Evolutionary conservation across 2,797 vertebrate genomes (phyloP).

Genomic region (Ambastaia sidthimunki): DNA sequence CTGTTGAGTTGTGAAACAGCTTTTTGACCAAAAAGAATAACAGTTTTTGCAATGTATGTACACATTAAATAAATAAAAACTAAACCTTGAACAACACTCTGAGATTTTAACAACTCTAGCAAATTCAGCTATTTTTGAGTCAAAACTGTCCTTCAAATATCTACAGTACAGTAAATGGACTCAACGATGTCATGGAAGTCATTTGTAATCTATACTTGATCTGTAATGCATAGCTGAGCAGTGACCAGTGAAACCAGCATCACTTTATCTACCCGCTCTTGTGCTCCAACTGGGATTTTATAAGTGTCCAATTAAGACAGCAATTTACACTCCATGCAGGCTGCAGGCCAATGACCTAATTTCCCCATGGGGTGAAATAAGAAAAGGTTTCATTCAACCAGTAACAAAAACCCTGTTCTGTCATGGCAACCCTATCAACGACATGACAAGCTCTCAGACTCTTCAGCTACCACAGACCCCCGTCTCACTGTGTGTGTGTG

Average conservation of each 20-base stretch:
- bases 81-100: no score
- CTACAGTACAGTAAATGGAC: not conserved
- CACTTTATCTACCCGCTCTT: slow-evolving; percentile 17
- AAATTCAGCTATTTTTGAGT: not conserved
- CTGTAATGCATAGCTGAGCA: not conserved
- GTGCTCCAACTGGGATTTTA: slow-evolving; percentile 68
- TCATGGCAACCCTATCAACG: slow-evolving; percentile 72
- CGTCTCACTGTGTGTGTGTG: not conserved
- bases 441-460: slow-evolving; percentile 68
- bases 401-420: slow-evolving; percentile 69
- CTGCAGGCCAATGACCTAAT: slow-evolving; percentile 78
- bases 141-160: not conserved
- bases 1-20: no score
- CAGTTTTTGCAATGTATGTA: not conserved
- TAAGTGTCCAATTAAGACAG: slow-evolving; percentile 78
- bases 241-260: slow-evolving; percentile 28
- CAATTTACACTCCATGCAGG: slow-evolving; percentile 74
- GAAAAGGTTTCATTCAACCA: slow-evolving; percentile 63
- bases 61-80: no score
- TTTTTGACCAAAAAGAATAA: no score
- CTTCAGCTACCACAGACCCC: slow-evolving; percentile 59
- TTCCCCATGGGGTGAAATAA: slow-evolving; percentile 67
- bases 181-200: no score
- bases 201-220: not conserved
- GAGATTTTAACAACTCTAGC: no score